These are phyloP conservation scores for Drosophila micromelanica DNA, from an alignment of 1,140 invertebrate species.

Conservation along the genomic window DNA sequence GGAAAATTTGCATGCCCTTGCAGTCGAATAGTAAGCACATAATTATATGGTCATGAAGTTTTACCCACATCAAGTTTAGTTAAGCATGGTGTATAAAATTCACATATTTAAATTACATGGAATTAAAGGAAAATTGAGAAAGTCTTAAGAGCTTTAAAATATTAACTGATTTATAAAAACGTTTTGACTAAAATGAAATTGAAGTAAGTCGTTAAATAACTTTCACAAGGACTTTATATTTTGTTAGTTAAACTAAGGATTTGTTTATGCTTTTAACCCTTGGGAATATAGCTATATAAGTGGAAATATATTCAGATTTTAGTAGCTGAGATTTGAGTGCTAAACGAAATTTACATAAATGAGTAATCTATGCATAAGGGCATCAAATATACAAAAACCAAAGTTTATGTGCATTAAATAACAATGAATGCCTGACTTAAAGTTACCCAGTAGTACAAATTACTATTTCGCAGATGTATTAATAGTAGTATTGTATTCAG, in stretches of 20 bases:
- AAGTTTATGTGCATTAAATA: neutral
- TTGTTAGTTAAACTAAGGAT: neutral
- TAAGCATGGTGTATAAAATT: neutral
- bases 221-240: too few relatives aligned
- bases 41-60: constrained; percentile 43
- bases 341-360: constrained; percentile 28
- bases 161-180: too few relatives aligned
- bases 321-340: constrained; percentile 19
- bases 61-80: constrained; percentile 19
- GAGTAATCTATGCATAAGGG: neutral
- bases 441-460: neutral
- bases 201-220: too few relatives aligned
- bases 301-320: neutral
- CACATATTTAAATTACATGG: too few relatives aligned
- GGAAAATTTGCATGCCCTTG: constrained; percentile 47
- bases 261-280: neutral
- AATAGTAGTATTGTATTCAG: too few relatives aligned
- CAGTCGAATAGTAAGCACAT: constrained; percentile 26
- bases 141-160: too few relatives aligned
- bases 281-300: neutral
- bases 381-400: constrained; percentile 1
- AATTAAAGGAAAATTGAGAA: too few relatives aligned
- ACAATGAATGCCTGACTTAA: neutral
- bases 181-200: too few relatives aligned
- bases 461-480: neutral